Evolutionary conservation across 30 jellyfish, hydroid and myxozoan genomes (phyloP).

Genomic region (Aurelia aurita complex sp. Pacific): DNA sequence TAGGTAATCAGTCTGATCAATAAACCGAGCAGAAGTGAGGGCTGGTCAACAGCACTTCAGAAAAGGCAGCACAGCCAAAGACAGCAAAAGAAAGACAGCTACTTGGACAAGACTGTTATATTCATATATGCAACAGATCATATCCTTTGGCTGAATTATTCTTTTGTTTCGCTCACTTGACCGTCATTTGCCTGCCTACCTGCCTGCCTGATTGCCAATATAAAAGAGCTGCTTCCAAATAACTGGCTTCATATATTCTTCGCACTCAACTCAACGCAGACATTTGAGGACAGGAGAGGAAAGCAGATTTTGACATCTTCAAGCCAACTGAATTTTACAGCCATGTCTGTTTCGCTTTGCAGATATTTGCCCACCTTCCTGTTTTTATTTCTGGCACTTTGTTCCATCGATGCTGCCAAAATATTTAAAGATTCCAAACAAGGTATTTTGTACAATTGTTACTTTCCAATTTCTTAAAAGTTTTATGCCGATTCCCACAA

Average conservation of each 20-base stretch:
- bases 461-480: background rate
- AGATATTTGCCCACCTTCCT: slow-evolving; percentile 2
- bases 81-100: background rate
- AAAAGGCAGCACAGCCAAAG: slow-evolving; percentile 9
- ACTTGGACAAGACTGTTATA: background rate
- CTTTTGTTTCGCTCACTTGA: too few relatives aligned
- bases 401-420: slow-evolving; percentile 30
- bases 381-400: background rate
- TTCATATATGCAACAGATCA: slow-evolving; percentile 2
- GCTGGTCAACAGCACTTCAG: background rate
- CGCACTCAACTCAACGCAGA: background rate
- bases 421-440: slow-evolving; percentile 61
- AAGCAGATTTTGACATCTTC: too few relatives aligned
- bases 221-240: too few relatives aligned
- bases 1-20: slow-evolving; percentile 68
- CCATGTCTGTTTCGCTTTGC: background rate
- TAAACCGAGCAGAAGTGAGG: slow-evolving; percentile 43
- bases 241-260: background rate
- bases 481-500: background rate
- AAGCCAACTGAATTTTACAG: too few relatives aligned
- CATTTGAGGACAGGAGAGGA: too few relatives aligned
- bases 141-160: background rate
- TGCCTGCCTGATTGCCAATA: too few relatives aligned
- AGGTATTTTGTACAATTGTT: slow-evolving; percentile 8
- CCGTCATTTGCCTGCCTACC: too few relatives aligned